Percentiles rank a stretch among this genome's conserved stretches.
Evolutionary conservation across 2,113 vertebrate genomes (phyloP).

Genomic region (Notechis scutatus): DNA sequence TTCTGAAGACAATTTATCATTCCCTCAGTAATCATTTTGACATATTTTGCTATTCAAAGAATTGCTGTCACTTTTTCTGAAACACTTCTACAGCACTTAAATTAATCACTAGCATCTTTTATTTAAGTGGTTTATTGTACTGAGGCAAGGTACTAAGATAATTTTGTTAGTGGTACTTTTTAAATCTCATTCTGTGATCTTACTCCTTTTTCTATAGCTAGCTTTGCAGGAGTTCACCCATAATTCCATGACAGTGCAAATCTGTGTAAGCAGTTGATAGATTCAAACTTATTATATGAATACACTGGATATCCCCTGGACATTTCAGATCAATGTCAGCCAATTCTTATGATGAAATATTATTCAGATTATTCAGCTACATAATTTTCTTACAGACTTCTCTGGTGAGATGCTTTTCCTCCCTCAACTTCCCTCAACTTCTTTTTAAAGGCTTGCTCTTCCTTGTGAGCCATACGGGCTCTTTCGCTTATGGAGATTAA

Average conservation of each 20-base stretch:
- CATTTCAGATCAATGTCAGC: background rate
- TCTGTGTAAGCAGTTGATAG: background rate
- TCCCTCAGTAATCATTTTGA: background rate
- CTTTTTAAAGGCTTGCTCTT: background rate
- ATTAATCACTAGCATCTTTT: background rate
- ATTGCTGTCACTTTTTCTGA: background rate
- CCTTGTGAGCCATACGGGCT: slow-evolving; percentile 28
- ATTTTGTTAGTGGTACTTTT: background rate
- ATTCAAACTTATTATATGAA: background rate
- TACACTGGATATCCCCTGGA: background rate
- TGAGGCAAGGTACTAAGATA: background rate
- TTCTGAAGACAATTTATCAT: background rate
- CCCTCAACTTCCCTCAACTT: background rate
- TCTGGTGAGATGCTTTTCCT: background rate
- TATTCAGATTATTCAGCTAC: background rate
- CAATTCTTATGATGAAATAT: background rate
- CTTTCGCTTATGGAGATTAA: slow-evolving; percentile 28
- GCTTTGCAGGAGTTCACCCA: background rate
- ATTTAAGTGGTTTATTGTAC: background rate
- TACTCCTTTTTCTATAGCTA: background rate
- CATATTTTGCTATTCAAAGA: background rate
- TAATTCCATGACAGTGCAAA: background rate
- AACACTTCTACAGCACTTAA: background rate
- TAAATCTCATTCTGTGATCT: background rate
- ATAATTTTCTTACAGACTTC: background rate